Evolutionary conservation across 2,797 vertebrate species (phyloP).

Genomic region (Nannoperca australis): DNA sequence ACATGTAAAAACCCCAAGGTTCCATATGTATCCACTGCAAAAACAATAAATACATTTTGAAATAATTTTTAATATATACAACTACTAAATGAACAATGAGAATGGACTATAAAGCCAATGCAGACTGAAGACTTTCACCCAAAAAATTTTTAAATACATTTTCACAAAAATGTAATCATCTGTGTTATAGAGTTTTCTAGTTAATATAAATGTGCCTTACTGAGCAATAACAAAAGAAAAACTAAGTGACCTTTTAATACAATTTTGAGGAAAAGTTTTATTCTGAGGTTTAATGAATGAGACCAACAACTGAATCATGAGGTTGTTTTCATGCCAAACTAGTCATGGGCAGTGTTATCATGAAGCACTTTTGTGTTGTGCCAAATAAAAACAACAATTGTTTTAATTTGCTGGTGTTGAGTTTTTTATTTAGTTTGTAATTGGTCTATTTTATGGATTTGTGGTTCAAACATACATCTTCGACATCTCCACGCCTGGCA

Average conservation of each 20-base stretch:
- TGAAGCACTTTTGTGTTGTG: conserved; percentile 86
- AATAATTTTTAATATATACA: conserved; percentile 35
- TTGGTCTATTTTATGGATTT: neutral
- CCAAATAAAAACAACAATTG: conserved; percentile 82
- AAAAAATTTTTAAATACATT: conserved; percentile 46
- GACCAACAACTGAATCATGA: conserved; percentile 52
- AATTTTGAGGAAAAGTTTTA: conserved; percentile 42
- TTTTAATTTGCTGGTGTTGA: conserved; percentile 57
- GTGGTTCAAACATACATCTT: neutral
- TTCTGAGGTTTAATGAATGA: conserved; percentile 45
- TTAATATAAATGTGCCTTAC: conserved; percentile 46
- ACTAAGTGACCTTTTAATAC: conserved; percentile 36
- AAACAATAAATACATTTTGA: conserved; percentile 42
- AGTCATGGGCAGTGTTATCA: conserved; percentile 78
- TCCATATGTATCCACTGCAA: conserved; percentile 57
- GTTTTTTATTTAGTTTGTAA: conserved; percentile 20
- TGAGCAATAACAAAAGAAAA: conserved; percentile 37
- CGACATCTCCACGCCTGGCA: neutral
- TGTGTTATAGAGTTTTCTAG: conserved; percentile 34
- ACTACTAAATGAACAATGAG: conserved; percentile 11
- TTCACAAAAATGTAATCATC: conserved; percentile 58
- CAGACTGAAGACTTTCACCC: conserved; percentile 48
- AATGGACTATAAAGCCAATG: conserved; percentile 49
- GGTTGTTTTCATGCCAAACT: conserved; percentile 72
- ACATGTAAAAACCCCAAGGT: conserved; percentile 58